These are phyloP conservation scores for Xerus rutilus DNA, from an alignment of 2,797 vertebrate genomes.

Conservation along the genomic window DNA sequence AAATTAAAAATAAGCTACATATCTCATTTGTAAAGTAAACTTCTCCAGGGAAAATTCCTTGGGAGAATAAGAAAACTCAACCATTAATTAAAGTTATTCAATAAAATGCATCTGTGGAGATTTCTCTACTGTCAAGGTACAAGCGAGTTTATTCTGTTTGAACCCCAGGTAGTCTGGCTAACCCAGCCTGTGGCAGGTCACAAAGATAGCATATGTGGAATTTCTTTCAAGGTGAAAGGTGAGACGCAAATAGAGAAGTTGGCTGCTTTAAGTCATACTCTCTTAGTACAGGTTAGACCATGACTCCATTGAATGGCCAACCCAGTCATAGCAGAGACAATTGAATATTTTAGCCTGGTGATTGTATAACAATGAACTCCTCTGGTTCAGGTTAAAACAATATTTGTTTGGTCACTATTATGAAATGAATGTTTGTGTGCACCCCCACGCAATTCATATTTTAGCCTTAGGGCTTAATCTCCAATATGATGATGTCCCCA, in stretches of 20 bases:
- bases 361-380: background rate
- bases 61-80: background rate
- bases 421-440: too few species aligned
- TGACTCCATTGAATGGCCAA: too few species aligned
- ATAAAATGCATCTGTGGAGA: background rate
- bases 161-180: background rate
- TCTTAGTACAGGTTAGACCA: background rate
- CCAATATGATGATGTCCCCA: background rate
- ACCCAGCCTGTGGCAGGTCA: background rate
- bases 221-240: background rate
- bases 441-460: background rate
- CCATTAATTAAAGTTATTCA: slow-evolving; percentile 27
- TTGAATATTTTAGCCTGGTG: background rate
- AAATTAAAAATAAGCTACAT: background rate
- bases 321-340: background rate
- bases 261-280: background rate
- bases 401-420: background rate
- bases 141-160: background rate
- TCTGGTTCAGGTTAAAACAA: background rate
- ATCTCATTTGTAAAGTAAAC: background rate
- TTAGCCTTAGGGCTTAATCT: background rate
- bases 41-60: background rate
- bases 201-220: background rate
- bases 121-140: background rate
- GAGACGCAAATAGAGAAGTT: background rate